phyloP scores from a whole-genome alignment of 2,888 invertebrate species.

The Ypsolopha sequella region DNA sequence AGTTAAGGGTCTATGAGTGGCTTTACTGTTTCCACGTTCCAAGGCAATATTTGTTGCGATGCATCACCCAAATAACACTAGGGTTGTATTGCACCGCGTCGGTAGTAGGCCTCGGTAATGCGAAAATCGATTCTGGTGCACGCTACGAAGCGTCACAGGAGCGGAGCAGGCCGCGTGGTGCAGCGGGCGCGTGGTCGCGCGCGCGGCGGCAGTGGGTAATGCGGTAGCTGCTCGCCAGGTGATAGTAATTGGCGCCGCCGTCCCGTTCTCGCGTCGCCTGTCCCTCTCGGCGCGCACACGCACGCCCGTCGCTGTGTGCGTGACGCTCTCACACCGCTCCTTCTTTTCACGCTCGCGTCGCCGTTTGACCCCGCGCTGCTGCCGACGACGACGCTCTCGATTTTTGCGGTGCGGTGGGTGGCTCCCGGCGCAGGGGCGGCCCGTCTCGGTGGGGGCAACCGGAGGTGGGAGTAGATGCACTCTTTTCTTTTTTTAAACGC shows the following conservation, averaged over 20 bases:
- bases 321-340: conserved; percentile 57
- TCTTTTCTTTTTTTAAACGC: conserved; percentile 67
- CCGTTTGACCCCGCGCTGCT: conserved; percentile 67
- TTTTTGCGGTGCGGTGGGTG: conserved; percentile 76
- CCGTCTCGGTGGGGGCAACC: conserved; percentile 50
- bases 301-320: conserved; percentile 47
- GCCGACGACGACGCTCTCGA: conserved; percentile 70
- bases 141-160: conserved; percentile 38
- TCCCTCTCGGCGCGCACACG: conserved; percentile 66
- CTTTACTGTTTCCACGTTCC: conserved; percentile 22
- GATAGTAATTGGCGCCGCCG: conserved; percentile 73
- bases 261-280: conserved; percentile 62
- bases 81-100: conserved; percentile 24
- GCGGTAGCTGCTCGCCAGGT: conserved; percentile 75
- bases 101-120: conserved; percentile 6
- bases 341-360: conserved; percentile 69
- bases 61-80: conserved; percentile 14
- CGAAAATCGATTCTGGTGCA: conserved; percentile 48
- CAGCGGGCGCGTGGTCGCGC: conserved; percentile 72
- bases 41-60: conserved; percentile 20
- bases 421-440: conserved; percentile 69
- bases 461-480: conserved; percentile 65
- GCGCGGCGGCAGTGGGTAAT: conserved; percentile 72
- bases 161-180: conserved; percentile 56
- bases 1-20: conserved; percentile 31